A percentile compares a stretch with the other conserved stretches of the same genome.
These are phyloP conservation scores for Tinamus guttatus DNA, from an alignment of 2,113 vertebrate species.

Conservation along the genomic window DNA sequence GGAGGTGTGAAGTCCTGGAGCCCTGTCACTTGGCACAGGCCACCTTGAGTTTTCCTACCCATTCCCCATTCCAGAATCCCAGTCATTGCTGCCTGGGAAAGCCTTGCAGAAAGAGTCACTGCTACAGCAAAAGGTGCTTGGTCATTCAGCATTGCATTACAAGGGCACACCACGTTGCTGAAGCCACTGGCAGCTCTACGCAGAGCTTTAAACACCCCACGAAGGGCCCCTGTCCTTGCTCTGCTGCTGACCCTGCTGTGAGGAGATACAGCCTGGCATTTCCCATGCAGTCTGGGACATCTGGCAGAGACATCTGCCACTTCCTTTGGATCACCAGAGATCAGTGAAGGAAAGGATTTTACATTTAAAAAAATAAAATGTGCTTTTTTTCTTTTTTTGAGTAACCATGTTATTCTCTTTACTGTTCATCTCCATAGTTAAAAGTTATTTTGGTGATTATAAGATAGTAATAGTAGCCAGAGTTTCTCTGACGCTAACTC, in stretches of 20 bases:
- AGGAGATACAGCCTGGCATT: neutral
- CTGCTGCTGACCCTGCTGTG: neutral
- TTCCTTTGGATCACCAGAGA: neutral
- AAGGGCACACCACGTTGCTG: neutral
- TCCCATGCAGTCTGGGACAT: neutral
- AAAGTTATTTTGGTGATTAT: neutral
- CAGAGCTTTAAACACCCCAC: neutral
- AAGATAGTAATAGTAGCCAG: neutral
- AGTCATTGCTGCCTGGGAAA: neutral
- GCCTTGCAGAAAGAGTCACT: neutral
- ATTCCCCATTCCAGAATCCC: neutral
- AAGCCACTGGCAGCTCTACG: neutral
- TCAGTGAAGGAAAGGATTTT: neutral
- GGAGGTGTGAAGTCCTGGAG: fast-evolving
- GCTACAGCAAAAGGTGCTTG: neutral
- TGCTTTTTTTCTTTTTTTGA: neutral
- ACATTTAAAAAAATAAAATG: neutral
- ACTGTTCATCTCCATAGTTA: neutral
- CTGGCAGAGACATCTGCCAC: neutral
- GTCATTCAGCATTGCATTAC: neutral
- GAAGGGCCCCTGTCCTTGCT: neutral
- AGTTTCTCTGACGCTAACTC: neutral
- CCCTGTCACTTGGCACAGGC: neutral
- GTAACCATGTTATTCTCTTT: neutral
- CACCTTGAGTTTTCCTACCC: neutral